phyloP scores from a whole-genome alignment of 2,113 vertebrate species.

The Proterorhinus semilunaris region DNA sequence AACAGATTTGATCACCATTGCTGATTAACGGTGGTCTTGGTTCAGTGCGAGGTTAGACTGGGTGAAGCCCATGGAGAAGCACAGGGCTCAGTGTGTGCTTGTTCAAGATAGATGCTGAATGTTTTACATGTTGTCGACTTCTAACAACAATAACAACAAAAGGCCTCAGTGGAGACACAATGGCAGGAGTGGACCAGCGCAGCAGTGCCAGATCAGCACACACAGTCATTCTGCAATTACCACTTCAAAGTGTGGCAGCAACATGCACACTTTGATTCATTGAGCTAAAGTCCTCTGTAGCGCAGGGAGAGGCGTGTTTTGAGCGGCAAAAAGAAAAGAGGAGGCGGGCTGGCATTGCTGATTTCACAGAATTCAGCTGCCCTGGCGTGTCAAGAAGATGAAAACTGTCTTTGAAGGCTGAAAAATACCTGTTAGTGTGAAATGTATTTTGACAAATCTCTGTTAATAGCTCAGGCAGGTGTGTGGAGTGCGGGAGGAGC shows the following conservation, averaged over 20 bases:
- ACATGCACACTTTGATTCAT: slow-evolving; percentile 77
- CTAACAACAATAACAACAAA: slow-evolving; percentile 57
- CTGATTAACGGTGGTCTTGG: slow-evolving; percentile 53
- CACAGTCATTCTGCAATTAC: slow-evolving; percentile 75
- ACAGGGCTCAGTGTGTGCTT: slow-evolving; percentile 11
- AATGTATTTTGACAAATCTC: slow-evolving; percentile 84
- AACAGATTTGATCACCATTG: slow-evolving; percentile 57
- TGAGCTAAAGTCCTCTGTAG: slow-evolving; percentile 77
- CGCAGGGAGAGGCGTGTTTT: slow-evolving; percentile 74
- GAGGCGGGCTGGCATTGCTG: slow-evolving; percentile 73
- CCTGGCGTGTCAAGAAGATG: slow-evolving; percentile 78
- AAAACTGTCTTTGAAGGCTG: slow-evolving; percentile 80
- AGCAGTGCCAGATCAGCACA: slow-evolving; percentile 69
- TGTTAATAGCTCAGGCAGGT: slow-evolving; percentile 68
- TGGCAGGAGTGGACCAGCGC: slow-evolving; percentile 41
- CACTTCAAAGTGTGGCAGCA: slow-evolving; percentile 78
- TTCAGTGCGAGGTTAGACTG: slow-evolving; percentile 36
- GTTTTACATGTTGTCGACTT: slow-evolving; percentile 29
- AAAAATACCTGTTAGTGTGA: slow-evolving; percentile 81
- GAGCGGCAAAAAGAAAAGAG: slow-evolving; percentile 50
- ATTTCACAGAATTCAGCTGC: slow-evolving; percentile 81
- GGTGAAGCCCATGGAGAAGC: slow-evolving; percentile 27
- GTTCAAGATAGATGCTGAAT: slow-evolving; percentile 29
- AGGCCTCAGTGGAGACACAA: slow-evolving; percentile 44
- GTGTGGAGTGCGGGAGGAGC: slow-evolving; percentile 29